A percentile compares a stretch with the other conserved stretches of the same genome.
phyloP scores from a whole-genome alignment of 2,888 invertebrate genomes.

The Cantharis rufa region DNA sequence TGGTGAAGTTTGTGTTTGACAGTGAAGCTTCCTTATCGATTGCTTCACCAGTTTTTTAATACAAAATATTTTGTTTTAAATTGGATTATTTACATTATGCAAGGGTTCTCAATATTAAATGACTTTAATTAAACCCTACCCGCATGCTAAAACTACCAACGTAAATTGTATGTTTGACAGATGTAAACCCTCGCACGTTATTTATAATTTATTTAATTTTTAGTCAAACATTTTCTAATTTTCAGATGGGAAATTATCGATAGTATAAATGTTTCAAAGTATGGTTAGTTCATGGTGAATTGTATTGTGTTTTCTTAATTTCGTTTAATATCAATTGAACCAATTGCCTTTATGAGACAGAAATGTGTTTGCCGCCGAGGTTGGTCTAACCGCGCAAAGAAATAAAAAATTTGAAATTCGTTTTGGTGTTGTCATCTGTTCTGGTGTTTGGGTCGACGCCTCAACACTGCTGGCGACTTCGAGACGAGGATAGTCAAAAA shows the following conservation, averaged over 20 bases:
- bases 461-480: conserved; percentile 20
- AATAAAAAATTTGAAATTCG: conserved; percentile 12
- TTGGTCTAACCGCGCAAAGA: conserved; percentile 17
- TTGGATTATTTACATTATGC: not conserved
- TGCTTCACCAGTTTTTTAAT: not conserved
- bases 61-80: not conserved
- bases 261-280: not conserved
- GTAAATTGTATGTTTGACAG: not conserved
- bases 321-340: conserved; percentile 5
- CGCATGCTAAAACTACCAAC: conserved; percentile 12
- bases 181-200: not conserved
- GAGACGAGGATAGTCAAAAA: conserved; percentile 24
- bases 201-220: not conserved
- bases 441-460: conserved; percentile 24
- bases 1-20: not conserved
- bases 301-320: not conserved
- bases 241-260: not conserved
- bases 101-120: conserved; percentile 4
- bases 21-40: not conserved
- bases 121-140: conserved; percentile 22
- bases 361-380: conserved; percentile 3
- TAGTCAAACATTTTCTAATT: not conserved
- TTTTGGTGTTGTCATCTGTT: conserved; percentile 16
- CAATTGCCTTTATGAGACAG: conserved; percentile 16
- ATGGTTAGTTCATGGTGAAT: not conserved